A percentile compares a stretch with the other conserved stretches of the same genome.
Conservation (phyloP, 2,113 vertebrate genomes). For the Pardalotus punctatus region DNA sequence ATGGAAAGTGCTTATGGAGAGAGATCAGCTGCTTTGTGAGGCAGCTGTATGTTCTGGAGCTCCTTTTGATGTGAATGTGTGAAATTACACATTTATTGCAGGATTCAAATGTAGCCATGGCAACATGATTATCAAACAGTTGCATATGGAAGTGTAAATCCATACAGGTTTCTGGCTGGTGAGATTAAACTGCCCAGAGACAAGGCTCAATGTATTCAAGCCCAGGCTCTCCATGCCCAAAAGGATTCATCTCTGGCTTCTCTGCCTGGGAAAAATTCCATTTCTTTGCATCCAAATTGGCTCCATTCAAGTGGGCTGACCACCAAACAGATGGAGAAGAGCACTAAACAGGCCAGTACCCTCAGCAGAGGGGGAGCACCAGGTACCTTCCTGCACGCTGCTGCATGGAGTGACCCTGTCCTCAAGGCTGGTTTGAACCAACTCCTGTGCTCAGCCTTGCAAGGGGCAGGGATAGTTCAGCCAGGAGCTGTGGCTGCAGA, state of each 20-base stretch:
- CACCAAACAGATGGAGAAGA: neutral
- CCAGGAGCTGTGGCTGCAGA: neutral
- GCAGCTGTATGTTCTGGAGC: conserved; percentile 9
- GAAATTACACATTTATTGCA: conserved; percentile 52
- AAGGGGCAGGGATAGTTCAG: neutral
- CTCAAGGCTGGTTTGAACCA: neutral
- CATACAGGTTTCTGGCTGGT: neutral
- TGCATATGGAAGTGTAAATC: conserved; percentile 37
- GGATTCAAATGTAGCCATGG: conserved; percentile 37
- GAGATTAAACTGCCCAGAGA: conserved; percentile 24
- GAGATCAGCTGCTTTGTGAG: neutral
- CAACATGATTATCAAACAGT: conserved; percentile 34
- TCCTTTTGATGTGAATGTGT: conserved; percentile 61
- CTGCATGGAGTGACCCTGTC: fast-evolving
- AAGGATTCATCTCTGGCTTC: neutral
- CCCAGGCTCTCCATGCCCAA: neutral
- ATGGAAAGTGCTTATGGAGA: neutral
- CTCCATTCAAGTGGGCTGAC: neutral
- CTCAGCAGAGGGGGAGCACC: neutral
- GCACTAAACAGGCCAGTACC: neutral
- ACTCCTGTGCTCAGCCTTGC: neutral
- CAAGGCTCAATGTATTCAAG: neutral
- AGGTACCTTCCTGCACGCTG: neutral
- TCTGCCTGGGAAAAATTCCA: neutral
- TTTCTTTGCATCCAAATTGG: neutral